A percentile compares a stretch with the other conserved stretches of the same genome.
Conservation (phyloP, 1,140 invertebrate species). For the Epicauta chinensis region DNA sequence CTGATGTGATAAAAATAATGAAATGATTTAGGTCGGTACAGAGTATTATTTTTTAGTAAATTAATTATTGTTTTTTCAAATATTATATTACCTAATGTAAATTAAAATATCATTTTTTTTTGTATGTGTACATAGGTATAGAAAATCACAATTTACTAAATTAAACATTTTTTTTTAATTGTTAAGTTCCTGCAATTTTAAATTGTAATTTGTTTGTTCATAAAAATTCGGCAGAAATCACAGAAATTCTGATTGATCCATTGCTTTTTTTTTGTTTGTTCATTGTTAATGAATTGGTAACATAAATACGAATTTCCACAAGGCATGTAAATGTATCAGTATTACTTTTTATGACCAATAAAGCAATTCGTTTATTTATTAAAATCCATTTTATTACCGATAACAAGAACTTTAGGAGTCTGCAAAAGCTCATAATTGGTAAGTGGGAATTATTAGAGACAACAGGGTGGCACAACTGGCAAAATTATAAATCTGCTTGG, state of each 20-base stretch:
- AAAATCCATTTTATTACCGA: neutral
- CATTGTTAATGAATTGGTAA: neutral
- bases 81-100: too few species aligned
- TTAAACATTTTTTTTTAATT: too few species aligned
- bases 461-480: too few species aligned
- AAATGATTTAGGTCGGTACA: slow-evolving; percentile 11
- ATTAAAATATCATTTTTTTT: too few species aligned
- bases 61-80: too few species aligned
- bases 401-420: too few species aligned
- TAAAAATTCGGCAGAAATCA: neutral
- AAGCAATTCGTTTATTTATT: slow-evolving; percentile 17
- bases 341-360: slow-evolving; percentile 23
- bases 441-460: too few species aligned
- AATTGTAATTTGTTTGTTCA: neutral
- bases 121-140: too few species aligned
- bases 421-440: too few species aligned
- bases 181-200: neutral
- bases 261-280: neutral
- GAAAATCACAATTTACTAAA: too few species aligned
- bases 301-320: slow-evolving; percentile 10
- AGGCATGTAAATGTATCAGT: slow-evolving; percentile 25
- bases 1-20: slow-evolving; percentile 12
- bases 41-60: too few species aligned
- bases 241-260: neutral
- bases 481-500: too few species aligned